Conservation (phyloP, 2,797 vertebrate species). For the Chromis chromis region DNA sequence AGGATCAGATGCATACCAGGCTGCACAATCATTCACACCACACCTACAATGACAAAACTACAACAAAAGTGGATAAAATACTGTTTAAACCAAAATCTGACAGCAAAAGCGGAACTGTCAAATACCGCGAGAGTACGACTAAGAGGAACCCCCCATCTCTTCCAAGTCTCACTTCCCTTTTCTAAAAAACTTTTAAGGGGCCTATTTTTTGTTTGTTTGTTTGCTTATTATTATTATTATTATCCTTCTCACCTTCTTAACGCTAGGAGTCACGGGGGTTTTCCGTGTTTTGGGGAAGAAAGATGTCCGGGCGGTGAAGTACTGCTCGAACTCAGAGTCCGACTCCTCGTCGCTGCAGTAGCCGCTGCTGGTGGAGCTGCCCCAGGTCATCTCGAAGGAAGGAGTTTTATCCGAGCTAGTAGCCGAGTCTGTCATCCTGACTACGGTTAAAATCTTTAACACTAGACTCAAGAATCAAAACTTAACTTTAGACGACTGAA, state of each 20-base stretch:
- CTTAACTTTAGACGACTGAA: neutral
- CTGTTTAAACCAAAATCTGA: neutral
- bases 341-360: conserved; percentile 96
- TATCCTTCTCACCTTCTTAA: conserved; percentile 75
- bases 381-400: conserved; percentile 92
- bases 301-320: conserved; percentile 94
- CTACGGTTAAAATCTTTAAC: neutral
- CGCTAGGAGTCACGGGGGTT: conserved; percentile 30
- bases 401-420: conserved; percentile 69
- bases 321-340: conserved; percentile 94
- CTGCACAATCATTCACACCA: neutral
- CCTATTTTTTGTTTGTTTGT: neutral
- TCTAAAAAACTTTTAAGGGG: neutral
- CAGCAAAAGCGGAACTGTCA: neutral
- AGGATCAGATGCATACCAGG: neutral
- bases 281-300: conserved; percentile 86
- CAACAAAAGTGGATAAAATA: neutral
- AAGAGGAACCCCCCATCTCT: neutral
- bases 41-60: neutral
- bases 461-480: neutral
- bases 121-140: conserved; percentile 33
- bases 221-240: too few species aligned
- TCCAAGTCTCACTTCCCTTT: conserved; percentile 30
- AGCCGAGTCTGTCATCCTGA: conserved; percentile 50
- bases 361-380: conserved; percentile 94